phyloP scores from a whole-genome alignment of 2,113 vertebrate species.

The Diglossa brunneiventris region DNA sequence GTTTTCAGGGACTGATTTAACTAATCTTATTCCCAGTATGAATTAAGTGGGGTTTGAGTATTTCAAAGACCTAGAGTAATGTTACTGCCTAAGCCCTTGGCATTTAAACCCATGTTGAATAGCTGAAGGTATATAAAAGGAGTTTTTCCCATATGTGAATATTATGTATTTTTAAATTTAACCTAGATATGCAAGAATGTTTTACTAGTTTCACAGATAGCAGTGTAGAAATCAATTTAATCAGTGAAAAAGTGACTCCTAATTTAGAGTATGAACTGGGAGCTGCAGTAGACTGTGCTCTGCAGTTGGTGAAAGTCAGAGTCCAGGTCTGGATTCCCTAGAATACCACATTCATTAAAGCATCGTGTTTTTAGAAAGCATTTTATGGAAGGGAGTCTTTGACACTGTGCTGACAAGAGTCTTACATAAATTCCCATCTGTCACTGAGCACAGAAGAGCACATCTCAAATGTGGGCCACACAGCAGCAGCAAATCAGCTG shows the following conservation, averaged over 20 bases:
- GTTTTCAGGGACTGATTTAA: not conserved
- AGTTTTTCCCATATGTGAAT: not conserved
- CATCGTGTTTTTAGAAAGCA: not conserved
- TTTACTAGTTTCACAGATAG: not conserved
- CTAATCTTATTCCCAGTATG: not conserved
- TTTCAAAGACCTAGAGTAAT: not conserved
- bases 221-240: not conserved
- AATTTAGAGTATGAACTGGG: not conserved
- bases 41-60: not conserved
- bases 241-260: not conserved
- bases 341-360: not conserved
- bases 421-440: constrained; percentile 63
- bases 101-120: not conserved
- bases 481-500: not conserved
- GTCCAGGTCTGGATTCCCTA: not conserved
- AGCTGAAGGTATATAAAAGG: not conserved
- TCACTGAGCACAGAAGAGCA: not conserved
- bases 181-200: not conserved
- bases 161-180: not conserved
- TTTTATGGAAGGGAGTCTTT: not conserved
- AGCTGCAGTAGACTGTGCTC: not conserved
- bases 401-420: not conserved
- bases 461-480: not conserved
- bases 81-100: not conserved
- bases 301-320: not conserved